Evolutionary conservation across 2,113 vertebrate genomes (phyloP), one percentile per base, ranked within the genome.

Genomic region (Osmerus eperlanus): DNA sequence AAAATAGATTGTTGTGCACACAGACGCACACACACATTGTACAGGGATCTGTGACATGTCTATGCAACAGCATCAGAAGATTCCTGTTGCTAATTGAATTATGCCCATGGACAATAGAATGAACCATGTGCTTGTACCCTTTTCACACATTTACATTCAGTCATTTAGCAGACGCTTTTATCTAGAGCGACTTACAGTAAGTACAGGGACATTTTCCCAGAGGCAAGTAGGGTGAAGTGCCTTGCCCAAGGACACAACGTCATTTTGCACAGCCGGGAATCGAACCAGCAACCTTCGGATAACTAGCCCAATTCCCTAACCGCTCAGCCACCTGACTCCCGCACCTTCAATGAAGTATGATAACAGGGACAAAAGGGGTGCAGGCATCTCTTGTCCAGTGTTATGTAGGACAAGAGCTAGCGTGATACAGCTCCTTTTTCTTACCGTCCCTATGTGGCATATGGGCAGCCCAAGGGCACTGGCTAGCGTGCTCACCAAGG

Each of bases 381-480:
- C 54, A 70, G 19, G 12, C 14, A 59, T 69, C 66, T 62, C 55
- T 32, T 58, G 36, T 71, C 61, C 28, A 16, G 18, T 51, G 28
- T 52, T 23, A 14, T 75, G 75, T 83, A 85, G 78, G 55, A 56
- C 15, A 16, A 18, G 16, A 19, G n/a, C 55, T 19, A 16, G 15
- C 55, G 8, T 56, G 55, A 19, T 7, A 2, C 55, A 16, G 15
- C 15, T 19, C 55, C 55, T 19, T 18, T 3, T 18, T 19, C 15
- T 56, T 16, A 15, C 55, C 4, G 15, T 16, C 55, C 55, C 55
- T 19, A 79, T 70, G 28, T 14, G 75, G 86, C 87, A 90, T 88
- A 85, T 87, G 87, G 84, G 28, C 21, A 12, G 74, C 88, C 82
- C 0, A 76, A 79, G 82, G 88, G 84, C n/a, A 36, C 23, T 6